Base-by-base conservation (phyloP, 1,140 invertebrate genomes). In the Drosophila athabasca region DNA sequence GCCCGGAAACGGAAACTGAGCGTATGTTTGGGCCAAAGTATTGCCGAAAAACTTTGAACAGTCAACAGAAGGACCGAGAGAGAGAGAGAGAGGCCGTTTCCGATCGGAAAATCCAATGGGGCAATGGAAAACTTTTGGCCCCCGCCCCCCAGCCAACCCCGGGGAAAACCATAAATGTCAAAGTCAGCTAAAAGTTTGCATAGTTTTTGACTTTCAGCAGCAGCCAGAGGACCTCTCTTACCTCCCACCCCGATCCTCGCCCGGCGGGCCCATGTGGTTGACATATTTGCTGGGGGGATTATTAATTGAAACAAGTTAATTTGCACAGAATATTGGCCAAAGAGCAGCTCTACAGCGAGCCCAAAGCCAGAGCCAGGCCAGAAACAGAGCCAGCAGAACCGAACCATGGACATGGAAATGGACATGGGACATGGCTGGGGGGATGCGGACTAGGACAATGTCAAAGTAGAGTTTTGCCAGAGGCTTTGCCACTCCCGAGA, bases 241-340 rank as follows among this genome's bases (percentile, higher is more conserved):
- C 17, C 17, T 1, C 1, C n/a, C n/a, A 19, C 45, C 51, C 46
- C 52, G 57, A 46, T 62, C 45, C 68, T 62, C 71, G 67, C 69
- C 59, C 39, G 45, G 17, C 17, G 39, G 52, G 48, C 55, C 52
- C 74, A 85, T 89, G 71, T 83, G 83, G 84, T 90, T 90, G 88
- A 90, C 88, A 90, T 90, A 90, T 90, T 88, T 90, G 88, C 83
- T 81, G 73, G 83, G 80, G 88, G 88, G 88, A 90, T 90, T 90
- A 90, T 90, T 90, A 90, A 90, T 90, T 90, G 83, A 88, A 90
- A 90, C 88, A 90, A 90, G 88, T 90, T 90, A 90, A 90, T 90
- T 90, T 90, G 83, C 71, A 75, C 88, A 74, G 68, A 73, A 88
- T 83, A 84, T 79, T 76, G 75, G 48, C 62, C 72, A 17, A 15